Percentiles rank a stretch among this genome's conserved stretches.
Conservation (phyloP, 2,888 invertebrate genomes). For the Nephrotoma appendiculata region DNA sequence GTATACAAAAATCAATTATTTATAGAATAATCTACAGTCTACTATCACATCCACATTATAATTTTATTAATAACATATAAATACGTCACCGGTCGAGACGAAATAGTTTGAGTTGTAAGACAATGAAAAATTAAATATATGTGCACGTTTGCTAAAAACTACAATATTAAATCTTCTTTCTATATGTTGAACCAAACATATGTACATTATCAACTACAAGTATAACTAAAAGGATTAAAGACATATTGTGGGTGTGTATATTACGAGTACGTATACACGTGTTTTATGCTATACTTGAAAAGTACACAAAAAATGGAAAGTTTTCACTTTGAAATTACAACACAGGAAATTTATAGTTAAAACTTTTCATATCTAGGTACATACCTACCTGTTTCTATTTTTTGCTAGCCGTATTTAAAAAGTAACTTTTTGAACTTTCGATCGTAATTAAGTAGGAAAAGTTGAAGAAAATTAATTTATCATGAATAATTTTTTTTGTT, state of each 20-base stretch:
- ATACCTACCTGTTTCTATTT: not conserved
- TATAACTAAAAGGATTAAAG: not conserved
- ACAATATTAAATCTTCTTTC: too few relatives aligned
- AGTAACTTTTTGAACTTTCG: not conserved
- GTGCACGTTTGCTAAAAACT: too few relatives aligned
- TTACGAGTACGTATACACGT: not conserved
- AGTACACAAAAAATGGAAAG: not conserved
- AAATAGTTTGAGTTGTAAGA: too few relatives aligned
- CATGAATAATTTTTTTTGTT: not conserved
- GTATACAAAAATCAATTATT: too few relatives aligned
- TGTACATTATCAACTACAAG: too few relatives aligned
- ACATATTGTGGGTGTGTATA: not conserved
- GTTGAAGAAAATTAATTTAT: not conserved
- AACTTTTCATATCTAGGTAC: not conserved
- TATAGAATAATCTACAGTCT: too few relatives aligned
- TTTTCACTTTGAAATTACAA: not conserved
- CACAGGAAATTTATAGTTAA: not conserved
- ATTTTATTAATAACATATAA: too few relatives aligned
- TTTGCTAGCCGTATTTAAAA: not conserved
- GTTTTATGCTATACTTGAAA: not conserved
- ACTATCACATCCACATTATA: too few relatives aligned
- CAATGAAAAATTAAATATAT: too few relatives aligned
- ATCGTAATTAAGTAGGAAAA: not conserved
- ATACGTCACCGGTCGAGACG: too few relatives aligned
- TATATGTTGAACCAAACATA: too few relatives aligned